phyloP scores from a whole-genome alignment of 1,140 invertebrate genomes.

The Drosophila bocki region DNA sequence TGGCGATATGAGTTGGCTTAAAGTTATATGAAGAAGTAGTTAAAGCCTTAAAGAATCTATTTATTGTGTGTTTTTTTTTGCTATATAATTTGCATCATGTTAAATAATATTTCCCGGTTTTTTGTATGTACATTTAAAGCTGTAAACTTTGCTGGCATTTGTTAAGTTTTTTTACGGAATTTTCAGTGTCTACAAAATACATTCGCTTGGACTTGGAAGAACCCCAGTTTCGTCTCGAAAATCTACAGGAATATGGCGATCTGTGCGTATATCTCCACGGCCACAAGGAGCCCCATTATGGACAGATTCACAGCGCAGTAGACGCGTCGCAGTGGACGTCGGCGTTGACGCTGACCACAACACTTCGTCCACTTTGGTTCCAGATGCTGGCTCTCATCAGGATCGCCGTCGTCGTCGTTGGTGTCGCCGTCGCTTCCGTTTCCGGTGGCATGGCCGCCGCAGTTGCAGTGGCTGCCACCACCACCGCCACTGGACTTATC shows the following conservation, averaged over 20 bases:
- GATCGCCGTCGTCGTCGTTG: slow-evolving; percentile 36
- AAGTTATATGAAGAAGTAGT: not conserved
- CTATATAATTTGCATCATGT: not conserved
- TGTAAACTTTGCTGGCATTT: slow-evolving; percentile 11
- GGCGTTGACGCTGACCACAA: slow-evolving; percentile 80
- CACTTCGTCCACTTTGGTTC: slow-evolving; percentile 41
- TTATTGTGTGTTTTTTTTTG: not conserved
- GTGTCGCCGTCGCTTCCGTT: slow-evolving; percentile 10
- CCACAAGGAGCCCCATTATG: slow-evolving; percentile 77
- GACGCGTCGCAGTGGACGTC: slow-evolving; percentile 85
- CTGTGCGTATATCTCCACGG: slow-evolving; percentile 81
- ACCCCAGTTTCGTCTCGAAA: not conserved
- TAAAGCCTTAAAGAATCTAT: not conserved
- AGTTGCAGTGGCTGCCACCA: slow-evolving; percentile 19
- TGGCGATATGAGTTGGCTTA: not conserved
- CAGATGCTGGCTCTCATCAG: slow-evolving; percentile 58
- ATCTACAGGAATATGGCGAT: slow-evolving; percentile 78
- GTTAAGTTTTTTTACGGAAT: not conserved
- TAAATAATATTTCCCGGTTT: no score
- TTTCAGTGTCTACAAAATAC: no score
- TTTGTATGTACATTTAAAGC: slow-evolving; percentile 41
- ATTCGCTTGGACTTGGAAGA: not conserved
- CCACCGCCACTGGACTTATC: slow-evolving; percentile 2
- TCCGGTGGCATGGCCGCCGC: slow-evolving; percentile 15
- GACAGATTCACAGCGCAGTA: slow-evolving; percentile 81